Conservation (phyloP, 2,797 vertebrate genomes). For the Diglossa cyanea region DNA sequence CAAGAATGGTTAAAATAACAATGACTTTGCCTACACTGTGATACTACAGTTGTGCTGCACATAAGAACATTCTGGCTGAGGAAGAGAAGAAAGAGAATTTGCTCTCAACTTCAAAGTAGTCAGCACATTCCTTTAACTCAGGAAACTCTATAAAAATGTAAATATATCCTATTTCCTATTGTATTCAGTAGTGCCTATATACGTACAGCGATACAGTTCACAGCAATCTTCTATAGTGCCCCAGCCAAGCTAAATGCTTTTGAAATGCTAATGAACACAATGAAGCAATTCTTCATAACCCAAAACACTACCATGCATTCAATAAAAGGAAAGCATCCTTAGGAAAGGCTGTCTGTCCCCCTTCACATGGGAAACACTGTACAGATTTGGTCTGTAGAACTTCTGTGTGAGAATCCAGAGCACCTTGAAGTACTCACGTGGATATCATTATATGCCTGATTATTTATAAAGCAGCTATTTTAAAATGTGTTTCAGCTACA, state of each 20-base stretch:
- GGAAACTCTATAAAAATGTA: constrained; percentile 35
- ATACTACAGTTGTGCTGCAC: background rate
- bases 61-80: background rate
- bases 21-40: background rate
- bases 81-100: background rate
- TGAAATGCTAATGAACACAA: constrained; percentile 25
- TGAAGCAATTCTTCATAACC: background rate
- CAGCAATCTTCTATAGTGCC: background rate
- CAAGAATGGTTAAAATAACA: background rate
- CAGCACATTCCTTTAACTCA: background rate
- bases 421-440: background rate
- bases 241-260: constrained; percentile 27
- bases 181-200: constrained; percentile 3
- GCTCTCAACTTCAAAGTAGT: background rate
- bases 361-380: background rate
- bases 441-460: background rate
- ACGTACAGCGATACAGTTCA: background rate
- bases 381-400: background rate
- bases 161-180: constrained; percentile 18
- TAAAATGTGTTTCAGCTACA: background rate
- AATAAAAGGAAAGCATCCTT: background rate
- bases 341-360: background rate
- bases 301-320: background rate
- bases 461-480: background rate
- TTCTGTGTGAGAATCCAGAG: background rate